phyloP scores from a whole-genome alignment of 35 echinoderm and acorn worm species.

The Holothuria glaberrima region DNA sequence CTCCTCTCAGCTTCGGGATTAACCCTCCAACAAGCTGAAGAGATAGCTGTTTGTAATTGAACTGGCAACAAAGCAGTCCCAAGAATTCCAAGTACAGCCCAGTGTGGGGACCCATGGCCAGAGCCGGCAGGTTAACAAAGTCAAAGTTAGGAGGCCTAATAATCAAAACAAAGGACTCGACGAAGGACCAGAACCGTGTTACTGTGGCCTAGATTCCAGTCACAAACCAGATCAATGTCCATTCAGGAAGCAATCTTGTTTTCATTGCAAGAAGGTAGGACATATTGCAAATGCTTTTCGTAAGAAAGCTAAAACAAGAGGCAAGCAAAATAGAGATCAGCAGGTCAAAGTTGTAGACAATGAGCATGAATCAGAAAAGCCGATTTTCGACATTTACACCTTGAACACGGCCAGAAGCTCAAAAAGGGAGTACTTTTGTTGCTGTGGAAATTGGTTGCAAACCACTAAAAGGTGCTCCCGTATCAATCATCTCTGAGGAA shows the following conservation, averaged over 20 bases:
- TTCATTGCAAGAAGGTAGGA: slow-evolving; percentile 7
- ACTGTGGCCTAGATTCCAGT: background rate
- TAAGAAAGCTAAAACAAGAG: background rate
- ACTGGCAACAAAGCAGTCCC: slow-evolving; percentile 28
- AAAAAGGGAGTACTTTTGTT: background rate
- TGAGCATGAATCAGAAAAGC: background rate
- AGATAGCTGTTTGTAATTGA: slow-evolving; percentile 49
- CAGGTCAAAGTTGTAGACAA: background rate
- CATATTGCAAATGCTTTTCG: background rate
- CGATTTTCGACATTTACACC: background rate
- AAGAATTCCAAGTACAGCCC: slow-evolving; percentile 8
- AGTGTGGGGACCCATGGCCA: background rate
- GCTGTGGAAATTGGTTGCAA: background rate
- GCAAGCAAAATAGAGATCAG: background rate
- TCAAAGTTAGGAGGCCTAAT: background rate
- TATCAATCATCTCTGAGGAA: slow-evolving; percentile 41
- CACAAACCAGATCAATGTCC: background rate
- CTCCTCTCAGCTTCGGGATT: background rate
- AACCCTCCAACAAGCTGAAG: background rate
- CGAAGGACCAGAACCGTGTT: background rate
- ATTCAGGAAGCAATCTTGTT: background rate
- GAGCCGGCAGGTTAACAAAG: background rate
- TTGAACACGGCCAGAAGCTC: background rate
- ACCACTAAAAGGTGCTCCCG: slow-evolving; percentile 8
- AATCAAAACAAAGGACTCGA: too few species aligned